phyloP scores from a whole-genome alignment of 2,888 invertebrate genomes.

The Amblyteles armatorius region DNA sequence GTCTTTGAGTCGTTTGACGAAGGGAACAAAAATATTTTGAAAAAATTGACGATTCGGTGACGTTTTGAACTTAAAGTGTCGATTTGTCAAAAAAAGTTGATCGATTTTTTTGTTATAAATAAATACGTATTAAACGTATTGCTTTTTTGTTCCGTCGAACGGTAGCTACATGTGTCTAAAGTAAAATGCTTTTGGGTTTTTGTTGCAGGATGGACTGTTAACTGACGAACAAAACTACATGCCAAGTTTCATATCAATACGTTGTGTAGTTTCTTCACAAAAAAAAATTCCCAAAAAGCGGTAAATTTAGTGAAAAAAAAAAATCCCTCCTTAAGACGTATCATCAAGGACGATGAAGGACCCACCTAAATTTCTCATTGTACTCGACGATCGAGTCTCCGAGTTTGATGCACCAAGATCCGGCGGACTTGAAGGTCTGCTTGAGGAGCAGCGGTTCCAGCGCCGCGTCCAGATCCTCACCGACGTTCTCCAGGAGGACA shows the following conservation, averaged over 20 bases:
- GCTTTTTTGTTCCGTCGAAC: conserved; percentile 40
- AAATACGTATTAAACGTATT: conserved; percentile 32
- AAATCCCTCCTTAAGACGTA: no score
- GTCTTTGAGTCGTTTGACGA: not conserved
- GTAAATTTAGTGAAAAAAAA: no score
- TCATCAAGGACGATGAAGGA: not conserved
- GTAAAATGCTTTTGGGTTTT: no score
- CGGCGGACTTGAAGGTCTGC: conserved; percentile 95
- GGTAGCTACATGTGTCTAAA: not conserved
- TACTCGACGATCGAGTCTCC: conserved; percentile 97
- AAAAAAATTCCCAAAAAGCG: no score
- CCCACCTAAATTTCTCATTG: conserved; percentile 92
- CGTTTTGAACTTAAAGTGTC: conserved; percentile 32
- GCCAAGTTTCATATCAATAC: no score
- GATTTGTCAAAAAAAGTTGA: conserved; percentile 33
- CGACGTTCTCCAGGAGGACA: conserved; percentile 95
- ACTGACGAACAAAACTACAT: no score
- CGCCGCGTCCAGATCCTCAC: conserved; percentile 96
- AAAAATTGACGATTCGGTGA: conserved; percentile 33
- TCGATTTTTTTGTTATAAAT: conserved; percentile 40
- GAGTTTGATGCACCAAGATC: conserved; percentile 93
- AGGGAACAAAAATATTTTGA: not conserved
- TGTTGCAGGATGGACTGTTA: no score
- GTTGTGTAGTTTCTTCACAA: no score
- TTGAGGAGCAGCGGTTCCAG: conserved; percentile 95